Percentiles rank a stretch among this genome's conserved stretches.
Conservation (phyloP, 2,797 vertebrate genomes). For the Pseudocheirus occidentalis region DNA sequence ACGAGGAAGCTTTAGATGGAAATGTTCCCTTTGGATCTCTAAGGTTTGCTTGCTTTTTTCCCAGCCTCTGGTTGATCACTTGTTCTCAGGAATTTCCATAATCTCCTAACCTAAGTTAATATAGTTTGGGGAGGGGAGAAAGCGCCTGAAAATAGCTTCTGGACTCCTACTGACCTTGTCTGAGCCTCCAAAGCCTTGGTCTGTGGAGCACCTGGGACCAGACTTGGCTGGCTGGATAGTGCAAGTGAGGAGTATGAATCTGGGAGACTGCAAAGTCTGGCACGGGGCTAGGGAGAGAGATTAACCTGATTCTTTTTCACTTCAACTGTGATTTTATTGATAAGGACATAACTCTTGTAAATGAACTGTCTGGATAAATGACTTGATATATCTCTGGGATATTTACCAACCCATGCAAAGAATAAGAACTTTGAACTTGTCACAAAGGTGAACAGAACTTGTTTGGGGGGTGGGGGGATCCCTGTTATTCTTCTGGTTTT, state of each 20-base stretch:
- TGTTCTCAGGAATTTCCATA: constrained; percentile 50
- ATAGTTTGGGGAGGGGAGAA: constrained; percentile 8
- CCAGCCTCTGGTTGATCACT: constrained; percentile 34
- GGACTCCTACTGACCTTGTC: constrained; percentile 23
- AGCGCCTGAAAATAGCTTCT: constrained; percentile 13
- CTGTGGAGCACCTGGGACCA: not conserved
- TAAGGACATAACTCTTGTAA: not conserved
- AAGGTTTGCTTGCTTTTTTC: constrained; percentile 59
- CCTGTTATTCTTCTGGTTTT: not conserved
- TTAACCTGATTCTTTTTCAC: not conserved
- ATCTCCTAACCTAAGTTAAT: constrained; percentile 40
- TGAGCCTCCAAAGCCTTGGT: not conserved
- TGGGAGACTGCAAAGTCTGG: not conserved
- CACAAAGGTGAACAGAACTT: not conserved
- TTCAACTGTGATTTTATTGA: not conserved
- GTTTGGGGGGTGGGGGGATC: no score
- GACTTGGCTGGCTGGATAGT: not conserved
- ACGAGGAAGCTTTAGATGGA: no score
- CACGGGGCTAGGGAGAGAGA: not conserved
- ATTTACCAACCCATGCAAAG: not conserved
- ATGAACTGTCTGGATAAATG: not conserved
- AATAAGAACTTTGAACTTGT: not conserved
- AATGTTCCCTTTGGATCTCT: constrained; percentile 53
- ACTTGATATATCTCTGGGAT: not conserved
- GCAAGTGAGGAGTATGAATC: not conserved